Base-by-base conservation (phyloP, 2,888 invertebrate species). In the Pemphredon lugubris region DNA sequence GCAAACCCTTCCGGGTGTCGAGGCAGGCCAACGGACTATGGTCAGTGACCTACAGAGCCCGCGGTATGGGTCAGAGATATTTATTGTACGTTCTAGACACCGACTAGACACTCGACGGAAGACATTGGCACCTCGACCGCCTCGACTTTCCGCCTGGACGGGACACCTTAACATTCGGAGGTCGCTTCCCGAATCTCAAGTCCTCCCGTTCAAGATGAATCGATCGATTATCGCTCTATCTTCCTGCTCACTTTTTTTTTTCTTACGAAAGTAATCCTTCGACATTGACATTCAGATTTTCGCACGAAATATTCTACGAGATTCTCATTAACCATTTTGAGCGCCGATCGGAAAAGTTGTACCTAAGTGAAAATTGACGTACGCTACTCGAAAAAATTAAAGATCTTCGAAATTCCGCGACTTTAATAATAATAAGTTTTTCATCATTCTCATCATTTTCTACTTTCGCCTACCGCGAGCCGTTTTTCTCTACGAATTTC, bases 71-170 rank as follows among this genome's bases (percentile, higher is more conserved):
- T 80, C 74, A 60, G 70, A 84, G 83, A 80, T 85, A 84, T 85
- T 86, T 84, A 86, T 86, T 83, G 83, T 84, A 79, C 82, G 85
- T 83, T 83, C 86, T 87, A 87, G 87, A 87, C 87, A 79, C 71
- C 74, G 84, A 75, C 87, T 86, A 87, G 87, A 87, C 87, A 80
- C 81, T 42, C 71, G 77, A 75, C 77, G 81, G 75, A n/a, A 75
- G 82, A 80, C 79, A 75, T 81, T 83, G 77, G 78, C 82, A 79
- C 77, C 77, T 80, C 74, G 76, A 77, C 77, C 77, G 72, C 76
- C 77, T 79, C 48, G 53, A 54, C 74, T 67, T 74, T 66, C 73
- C 26, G 66, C 69, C 72, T 78, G 57, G 57, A 53, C 67, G 51
- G 16, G 68, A 57, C 44, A 47, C 63, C 48, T 59, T 58, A 65